Evolutionary conservation across 2,888 invertebrate genomes (phyloP).

Genomic region (Steromphala cineraria): DNA sequence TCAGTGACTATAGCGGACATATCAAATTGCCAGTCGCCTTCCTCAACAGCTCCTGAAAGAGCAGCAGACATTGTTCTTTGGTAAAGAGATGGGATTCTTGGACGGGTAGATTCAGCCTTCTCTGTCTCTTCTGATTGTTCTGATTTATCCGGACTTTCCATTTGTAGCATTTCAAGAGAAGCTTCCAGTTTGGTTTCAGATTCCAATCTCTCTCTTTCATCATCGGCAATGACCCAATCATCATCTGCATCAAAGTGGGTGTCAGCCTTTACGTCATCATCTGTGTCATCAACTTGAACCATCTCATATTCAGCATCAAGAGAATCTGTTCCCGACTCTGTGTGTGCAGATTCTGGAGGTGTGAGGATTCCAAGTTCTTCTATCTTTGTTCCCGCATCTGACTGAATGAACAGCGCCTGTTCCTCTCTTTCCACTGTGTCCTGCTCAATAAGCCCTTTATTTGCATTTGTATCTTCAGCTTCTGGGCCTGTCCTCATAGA

Average conservation of each 20-base stretch:
- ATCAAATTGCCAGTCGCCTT: conserved; percentile 4
- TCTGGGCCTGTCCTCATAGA: neutral
- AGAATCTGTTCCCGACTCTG: conserved; percentile 21
- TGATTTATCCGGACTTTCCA: neutral
- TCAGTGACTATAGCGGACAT: neutral
- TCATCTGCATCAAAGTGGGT: conserved; percentile 20
- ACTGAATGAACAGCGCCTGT: neutral
- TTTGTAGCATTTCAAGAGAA: neutral
- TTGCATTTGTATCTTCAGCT: neutral
- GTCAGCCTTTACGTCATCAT: conserved; percentile 22
- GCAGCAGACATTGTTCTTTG: conserved; percentile 38
- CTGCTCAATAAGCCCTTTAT: neutral
- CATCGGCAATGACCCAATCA: conserved; percentile 22
- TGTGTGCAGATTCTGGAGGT: neutral
- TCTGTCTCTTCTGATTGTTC: neutral
- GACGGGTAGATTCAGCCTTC: neutral
- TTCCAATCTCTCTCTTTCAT: neutral
- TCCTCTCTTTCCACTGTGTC: neutral
- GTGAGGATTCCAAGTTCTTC: neutral
- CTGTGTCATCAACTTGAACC: conserved; percentile 24
- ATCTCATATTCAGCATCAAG: conserved; percentile 24
- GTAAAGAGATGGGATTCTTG: conserved; percentile 35
- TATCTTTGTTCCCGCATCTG: neutral
- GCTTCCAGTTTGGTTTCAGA: neutral
- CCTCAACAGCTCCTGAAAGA: conserved; percentile 29